Conservation (phyloP, 1,140 invertebrate genomes). For the Aphelenchoides besseyi region DNA sequence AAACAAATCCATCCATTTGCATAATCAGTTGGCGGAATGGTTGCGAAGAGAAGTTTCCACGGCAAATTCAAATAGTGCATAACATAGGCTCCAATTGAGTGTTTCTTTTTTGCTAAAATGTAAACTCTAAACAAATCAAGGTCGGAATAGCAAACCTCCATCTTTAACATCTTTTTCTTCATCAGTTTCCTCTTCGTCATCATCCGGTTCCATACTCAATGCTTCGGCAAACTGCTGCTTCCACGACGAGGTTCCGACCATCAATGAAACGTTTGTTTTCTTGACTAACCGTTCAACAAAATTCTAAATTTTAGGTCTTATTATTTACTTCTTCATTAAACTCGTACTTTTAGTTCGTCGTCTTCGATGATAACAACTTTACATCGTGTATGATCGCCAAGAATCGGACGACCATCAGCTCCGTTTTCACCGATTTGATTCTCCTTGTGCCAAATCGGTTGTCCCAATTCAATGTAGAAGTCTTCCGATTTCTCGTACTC, state of each 20-base stretch:
- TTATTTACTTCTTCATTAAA: not conserved
- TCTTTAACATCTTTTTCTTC: constrained; percentile 20
- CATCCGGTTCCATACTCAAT: constrained; percentile 71
- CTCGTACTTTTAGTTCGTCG: constrained; percentile 86
- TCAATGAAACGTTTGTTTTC: constrained; percentile 83
- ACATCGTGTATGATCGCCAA: constrained; percentile 78
- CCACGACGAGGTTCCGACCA: constrained; percentile 93
- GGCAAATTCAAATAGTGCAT: constrained; percentile 91
- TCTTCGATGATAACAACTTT: constrained; percentile 89
- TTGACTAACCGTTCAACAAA: constrained; percentile 93
- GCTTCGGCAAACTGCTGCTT: constrained; percentile 95
- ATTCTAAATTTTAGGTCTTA: constrained; percentile 70
- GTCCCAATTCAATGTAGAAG: constrained; percentile 83
- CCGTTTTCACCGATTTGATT: constrained; percentile 72
- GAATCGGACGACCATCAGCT: constrained; percentile 78
- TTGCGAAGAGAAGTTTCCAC: constrained; percentile 95
- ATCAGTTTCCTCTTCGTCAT: not conserved
- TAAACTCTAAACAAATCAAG: constrained; percentile 17
- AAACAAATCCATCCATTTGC: constrained; percentile 80
- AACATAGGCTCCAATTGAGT: constrained; percentile 71
- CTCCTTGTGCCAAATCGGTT: constrained; percentile 32
- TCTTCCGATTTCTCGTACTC: constrained; percentile 88
- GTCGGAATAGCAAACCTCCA: constrained; percentile 22
- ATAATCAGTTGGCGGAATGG: constrained; percentile 86
- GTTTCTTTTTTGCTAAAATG: constrained; percentile 23